Base-by-base conservation (phyloP, 2,797 vertebrate genomes). In the Oceanodroma leucorhoa region DNA sequence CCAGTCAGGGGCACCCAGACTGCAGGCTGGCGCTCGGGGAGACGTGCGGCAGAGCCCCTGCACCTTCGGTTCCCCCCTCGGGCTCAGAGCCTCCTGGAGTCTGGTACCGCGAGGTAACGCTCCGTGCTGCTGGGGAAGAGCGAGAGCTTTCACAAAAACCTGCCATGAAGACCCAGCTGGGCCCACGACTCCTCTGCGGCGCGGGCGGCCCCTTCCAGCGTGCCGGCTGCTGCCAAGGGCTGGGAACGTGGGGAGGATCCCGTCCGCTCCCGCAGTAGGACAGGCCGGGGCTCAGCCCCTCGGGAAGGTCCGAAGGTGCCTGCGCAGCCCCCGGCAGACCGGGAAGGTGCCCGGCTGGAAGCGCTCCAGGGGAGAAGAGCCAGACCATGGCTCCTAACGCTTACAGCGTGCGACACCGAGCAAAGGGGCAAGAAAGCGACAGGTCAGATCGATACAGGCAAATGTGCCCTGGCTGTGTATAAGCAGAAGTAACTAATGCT, bases 381-480 rank as follows among this genome's bases (percentile, higher is more conserved):
- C 40, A 36, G 14, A 27, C 14, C 51, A 11, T 1, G 12, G 4
- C 40, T 62, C 58, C n/a, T 7, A 32, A 22, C 1, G 5, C n/a
- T 22, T 32, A 24, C 21, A 5, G 24, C 0, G 7, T 3, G 60
- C 1, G 9, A 34, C 38, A 10, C 5, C 4, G 2, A n/a, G 62
- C 45, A 14, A 10, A 24, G 53, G 21, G 30, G 75, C 7, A 1
- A 43, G 19, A 40, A 34, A 11, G 20, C 2, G 2, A 32, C 18
- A 3, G 38, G 40, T 45, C 53, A 23, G 3, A 40, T 0, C 5
- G 1, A 17, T 3, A 16, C 40, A 11, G n/a, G 27, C 16, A 20
- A 18, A 5, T 0, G 13, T 4, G 73, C 24, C 24, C 29, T 6
- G 34, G 40, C 46, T n/a, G 36, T 2, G 5, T 22, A 10, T 1